Evolutionary conservation across 1,140 invertebrate genomes (phyloP).

Genomic region (Drosophila ironensis): DNA sequence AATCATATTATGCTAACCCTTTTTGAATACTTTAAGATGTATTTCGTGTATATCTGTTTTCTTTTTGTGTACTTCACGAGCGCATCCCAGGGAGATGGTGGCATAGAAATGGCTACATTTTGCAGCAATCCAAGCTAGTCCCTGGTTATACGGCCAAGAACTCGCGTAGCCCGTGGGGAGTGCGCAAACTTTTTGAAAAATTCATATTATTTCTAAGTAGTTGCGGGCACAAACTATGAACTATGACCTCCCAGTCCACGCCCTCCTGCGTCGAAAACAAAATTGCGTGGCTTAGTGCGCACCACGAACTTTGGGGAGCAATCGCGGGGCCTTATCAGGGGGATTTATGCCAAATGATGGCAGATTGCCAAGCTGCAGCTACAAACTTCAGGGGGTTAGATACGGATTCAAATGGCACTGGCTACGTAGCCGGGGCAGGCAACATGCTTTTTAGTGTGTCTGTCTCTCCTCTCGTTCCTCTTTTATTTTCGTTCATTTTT

Average conservation of each 20-base stretch:
- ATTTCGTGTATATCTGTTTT: not conserved
- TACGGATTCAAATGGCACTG: conserved; percentile 44
- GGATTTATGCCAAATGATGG: conserved; percentile 75
- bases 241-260: conserved; percentile 12
- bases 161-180: conserved; percentile 48
- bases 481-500: conserved; percentile 66
- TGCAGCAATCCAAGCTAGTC: conserved; percentile 17
- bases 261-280: conserved; percentile 19
- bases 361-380: conserved; percentile 77
- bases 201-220: conserved; percentile 57
- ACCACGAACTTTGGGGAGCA: conserved; percentile 62
- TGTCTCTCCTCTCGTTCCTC: conserved; percentile 23
- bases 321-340: conserved; percentile 64
- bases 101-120: conserved; percentile 66
- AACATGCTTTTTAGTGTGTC: conserved; percentile 45
- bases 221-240: conserved; percentile 60
- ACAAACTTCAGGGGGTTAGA: conserved; percentile 30
- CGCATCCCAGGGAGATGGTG: conserved; percentile 29
- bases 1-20: too few species aligned
- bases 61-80: not conserved
- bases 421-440: conserved; percentile 12
- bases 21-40: too few species aligned
- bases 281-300: conserved; percentile 67
- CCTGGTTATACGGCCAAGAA: conserved; percentile 48
- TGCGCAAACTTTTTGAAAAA: conserved; percentile 67